Base-by-base conservation (phyloP, 2,888 invertebrate genomes). In the Chironomus riparius region DNA sequence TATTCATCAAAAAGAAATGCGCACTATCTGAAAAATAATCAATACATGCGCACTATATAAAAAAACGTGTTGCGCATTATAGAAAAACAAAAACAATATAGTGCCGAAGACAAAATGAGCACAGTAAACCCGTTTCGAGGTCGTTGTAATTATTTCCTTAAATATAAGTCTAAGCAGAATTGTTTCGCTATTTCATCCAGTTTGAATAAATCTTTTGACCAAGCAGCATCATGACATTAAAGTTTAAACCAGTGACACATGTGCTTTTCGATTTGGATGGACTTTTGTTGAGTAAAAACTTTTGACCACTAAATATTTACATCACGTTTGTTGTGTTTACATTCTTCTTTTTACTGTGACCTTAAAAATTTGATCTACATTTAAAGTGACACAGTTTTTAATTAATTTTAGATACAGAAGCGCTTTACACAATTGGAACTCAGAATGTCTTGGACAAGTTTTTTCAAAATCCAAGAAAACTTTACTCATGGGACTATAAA, bases 401-500 rank as follows among this genome's bases (percentile, higher is more conserved):
- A 1, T 2, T 56, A 15, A 28, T 38, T 72, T 62, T 85, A 94
- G 94, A 95, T 86, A 93, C 94, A 62, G 95, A 95, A 85, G 85
- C 85, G 24, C 85, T 93, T 75, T 95, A 95, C 82, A 90, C 92
- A 62, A 83, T 87, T 80, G 91, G 90, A 6, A 90, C 89, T 79
- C 89, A 91, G 85, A 87, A 87, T 80, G 85, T 92, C 73, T 83
- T 90, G 68, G 86, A 87, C 76, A 85, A 85, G 56, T 94, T 88
- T 84, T 28, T 50, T 38, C 38, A 48, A 13, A 62, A 62, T n/a
- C 24, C 22, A 6, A 91, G 89, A 1, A 91, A 92, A 83, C 85
- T 85, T 4, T 95, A 90, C 81, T 91, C 91, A 0, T 93, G 90
- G 89, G 91, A 93, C 7, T 82, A 92, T 22, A 96, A 96, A 85